Evolutionary conservation across 2,797 vertebrate genomes (phyloP), one percentile per base, ranked within the genome.

Genomic region (Lacerta bilineata): DNA sequence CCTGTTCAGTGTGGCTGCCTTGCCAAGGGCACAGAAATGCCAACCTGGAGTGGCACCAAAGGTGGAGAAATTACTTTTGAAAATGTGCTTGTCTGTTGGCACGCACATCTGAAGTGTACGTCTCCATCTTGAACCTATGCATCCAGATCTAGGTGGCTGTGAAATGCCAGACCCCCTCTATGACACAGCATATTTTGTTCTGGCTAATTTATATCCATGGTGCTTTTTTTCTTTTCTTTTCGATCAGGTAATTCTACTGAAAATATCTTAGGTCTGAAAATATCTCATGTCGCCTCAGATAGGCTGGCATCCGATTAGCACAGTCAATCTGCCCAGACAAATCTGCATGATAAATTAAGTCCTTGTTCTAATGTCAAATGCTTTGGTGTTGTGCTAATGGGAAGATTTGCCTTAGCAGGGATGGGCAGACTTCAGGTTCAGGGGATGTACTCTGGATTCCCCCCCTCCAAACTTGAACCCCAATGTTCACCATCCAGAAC

Each of bases 211-310:
- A 81, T 18, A 66, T 41, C 46, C 33, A 25, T 23, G 59, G 36
- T 43, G 39, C 15, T 11, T 80, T 85, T 85, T 85, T 74, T 29
- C 10, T 71, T 84, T 80, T 80, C 13, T 10, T 23, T 83, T 87
- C 20, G 61, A 3, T 33, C 76, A 33, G 68, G 13, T 27, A 20
- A 68, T 55, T n/a, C 68, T 18, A n/a, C 15, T 61, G 18, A 23
- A 23, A 64, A 64, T 61, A 61, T 39, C 10, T 36, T 59, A 46
- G 29, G 39, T 33, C 59, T 36, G 36, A 7, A 76, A 82, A 9
- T 75, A 75, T 36, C 13, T 82, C 39, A 46, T 5, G 33, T 29
- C 64, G 23, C 18, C 10, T 39, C 83, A 66, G 43, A 81, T 55
- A 55, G 50, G 50, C 50, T 55, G 50, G 50, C 29, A 50, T 80